Evolutionary conservation across 2,888 invertebrate genomes (phyloP).

Genomic region (Polymixis flavicincta): DNA sequence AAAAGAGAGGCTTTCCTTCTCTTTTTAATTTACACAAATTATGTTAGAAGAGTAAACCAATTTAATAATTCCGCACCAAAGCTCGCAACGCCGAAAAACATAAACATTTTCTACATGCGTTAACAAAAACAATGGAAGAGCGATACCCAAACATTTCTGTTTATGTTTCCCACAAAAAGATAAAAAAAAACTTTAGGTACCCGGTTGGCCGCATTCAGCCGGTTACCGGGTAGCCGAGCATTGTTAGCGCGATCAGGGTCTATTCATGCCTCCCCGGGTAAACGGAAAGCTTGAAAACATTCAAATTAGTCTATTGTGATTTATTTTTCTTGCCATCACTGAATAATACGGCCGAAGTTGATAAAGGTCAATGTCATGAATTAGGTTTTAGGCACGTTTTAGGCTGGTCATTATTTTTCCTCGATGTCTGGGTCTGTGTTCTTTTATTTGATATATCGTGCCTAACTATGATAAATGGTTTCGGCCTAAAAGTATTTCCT

Average conservation of each 20-base stretch:
- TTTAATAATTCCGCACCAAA: slow-evolving; percentile 67
- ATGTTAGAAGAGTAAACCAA: slow-evolving; percentile 59
- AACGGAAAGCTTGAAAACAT: slow-evolving; percentile 83
- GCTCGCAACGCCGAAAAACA: slow-evolving; percentile 62
- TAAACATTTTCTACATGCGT: slow-evolving; percentile 78
- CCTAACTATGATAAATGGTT: slow-evolving; percentile 52
- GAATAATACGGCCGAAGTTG: slow-evolving; percentile 75
- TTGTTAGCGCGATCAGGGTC: slow-evolving; percentile 83
- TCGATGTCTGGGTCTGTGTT: slow-evolving; percentile 38
- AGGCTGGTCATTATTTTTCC: slow-evolving; percentile 36
- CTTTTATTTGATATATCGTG: slow-evolving; percentile 49
- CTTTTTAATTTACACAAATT: slow-evolving; percentile 54
- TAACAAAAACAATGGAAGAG: slow-evolving; percentile 82
- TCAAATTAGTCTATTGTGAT: slow-evolving; percentile 87
- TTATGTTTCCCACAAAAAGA: slow-evolving; percentile 82
- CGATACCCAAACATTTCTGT: slow-evolving; percentile 83
- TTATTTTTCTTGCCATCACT: slow-evolving; percentile 80
- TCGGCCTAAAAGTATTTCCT: slow-evolving; percentile 32
- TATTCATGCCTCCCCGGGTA: slow-evolving; percentile 82
- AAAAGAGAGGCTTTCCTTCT: slow-evolving; percentile 4
- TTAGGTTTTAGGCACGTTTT: slow-evolving; percentile 31
- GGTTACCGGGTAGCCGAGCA: slow-evolving; percentile 73
- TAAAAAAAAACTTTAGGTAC: slow-evolving; percentile 72
- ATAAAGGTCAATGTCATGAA: slow-evolving; percentile 76
- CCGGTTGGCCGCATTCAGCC: slow-evolving; percentile 79